Conservation (phyloP, 2,888 invertebrate genomes). For the Atherix ibis region DNA sequence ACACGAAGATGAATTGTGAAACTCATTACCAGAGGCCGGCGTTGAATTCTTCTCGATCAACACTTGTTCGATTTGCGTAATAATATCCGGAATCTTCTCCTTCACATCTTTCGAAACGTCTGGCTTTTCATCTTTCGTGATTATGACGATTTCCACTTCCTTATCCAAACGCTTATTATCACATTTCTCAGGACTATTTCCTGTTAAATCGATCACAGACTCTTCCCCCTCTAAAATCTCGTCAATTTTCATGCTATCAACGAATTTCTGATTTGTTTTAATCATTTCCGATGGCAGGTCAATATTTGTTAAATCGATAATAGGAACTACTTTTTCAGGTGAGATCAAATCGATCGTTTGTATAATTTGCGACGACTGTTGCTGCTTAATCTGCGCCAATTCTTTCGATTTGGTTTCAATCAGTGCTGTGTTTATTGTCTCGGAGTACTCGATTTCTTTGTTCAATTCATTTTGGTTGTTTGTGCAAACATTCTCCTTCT, state of each 20-base stretch:
- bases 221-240: constrained; percentile 10
- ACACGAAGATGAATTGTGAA: too few species aligned
- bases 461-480: constrained; percentile 30
- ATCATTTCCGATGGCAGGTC: constrained; percentile 21
- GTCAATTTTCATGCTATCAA: constrained; percentile 17
- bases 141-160: neutral
- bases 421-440: constrained; percentile 24
- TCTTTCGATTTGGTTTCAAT: constrained; percentile 19
- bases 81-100: constrained; percentile 27
- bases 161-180: constrained; percentile 1
- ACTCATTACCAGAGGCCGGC: too few species aligned
- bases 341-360: constrained; percentile 30
- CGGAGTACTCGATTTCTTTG: constrained; percentile 29
- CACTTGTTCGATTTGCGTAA: constrained; percentile 22
- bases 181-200: constrained; percentile 4
- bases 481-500: constrained; percentile 30
- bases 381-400: constrained; percentile 15
- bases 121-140: constrained; percentile 19
- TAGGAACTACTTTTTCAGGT: constrained; percentile 23
- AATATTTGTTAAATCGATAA: constrained; percentile 23
- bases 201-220: constrained; percentile 13
- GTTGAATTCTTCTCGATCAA: constrained; percentile 6
- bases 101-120: constrained; percentile 29
- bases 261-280: constrained; percentile 13
- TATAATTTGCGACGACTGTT: constrained; percentile 19